Conservation (phyloP, 2,797 vertebrate species). For the Spinus pinus region DNA sequence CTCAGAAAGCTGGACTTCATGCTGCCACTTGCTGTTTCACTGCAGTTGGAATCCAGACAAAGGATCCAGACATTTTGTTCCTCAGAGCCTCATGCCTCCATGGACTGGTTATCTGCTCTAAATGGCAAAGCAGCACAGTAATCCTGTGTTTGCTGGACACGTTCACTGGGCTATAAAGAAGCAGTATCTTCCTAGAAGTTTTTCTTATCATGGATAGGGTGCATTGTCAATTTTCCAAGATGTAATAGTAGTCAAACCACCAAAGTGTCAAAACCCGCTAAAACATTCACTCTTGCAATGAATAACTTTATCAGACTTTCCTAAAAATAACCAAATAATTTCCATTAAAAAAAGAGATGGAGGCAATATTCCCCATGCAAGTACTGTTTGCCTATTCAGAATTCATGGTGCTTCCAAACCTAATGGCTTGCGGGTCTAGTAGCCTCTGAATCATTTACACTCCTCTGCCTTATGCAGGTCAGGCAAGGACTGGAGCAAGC, state of each 20-base stretch:
- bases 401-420: background rate
- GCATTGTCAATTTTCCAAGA: background rate
- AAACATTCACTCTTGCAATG: background rate
- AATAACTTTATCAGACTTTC: background rate
- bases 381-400: background rate
- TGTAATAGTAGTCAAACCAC: background rate
- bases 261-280: accelerated
- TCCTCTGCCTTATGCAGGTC: background rate
- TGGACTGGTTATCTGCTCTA: background rate
- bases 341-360: background rate
- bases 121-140: background rate
- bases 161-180: background rate
- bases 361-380: background rate
- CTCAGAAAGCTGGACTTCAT: background rate
- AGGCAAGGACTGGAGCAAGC: background rate
- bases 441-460: background rate
- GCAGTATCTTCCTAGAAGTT: background rate
- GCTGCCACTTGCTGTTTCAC: background rate
- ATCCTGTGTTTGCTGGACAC: background rate
- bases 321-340: background rate
- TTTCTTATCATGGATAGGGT: background rate
- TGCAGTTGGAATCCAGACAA: background rate
- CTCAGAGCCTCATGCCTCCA: background rate
- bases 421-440: background rate
- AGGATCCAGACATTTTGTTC: background rate